A percentile compares a stretch with the other conserved stretches of the same genome.
These are phyloP conservation scores for Ectemnius lituratus DNA, from an alignment of 2,888 invertebrate species.

Conservation along the genomic window DNA sequence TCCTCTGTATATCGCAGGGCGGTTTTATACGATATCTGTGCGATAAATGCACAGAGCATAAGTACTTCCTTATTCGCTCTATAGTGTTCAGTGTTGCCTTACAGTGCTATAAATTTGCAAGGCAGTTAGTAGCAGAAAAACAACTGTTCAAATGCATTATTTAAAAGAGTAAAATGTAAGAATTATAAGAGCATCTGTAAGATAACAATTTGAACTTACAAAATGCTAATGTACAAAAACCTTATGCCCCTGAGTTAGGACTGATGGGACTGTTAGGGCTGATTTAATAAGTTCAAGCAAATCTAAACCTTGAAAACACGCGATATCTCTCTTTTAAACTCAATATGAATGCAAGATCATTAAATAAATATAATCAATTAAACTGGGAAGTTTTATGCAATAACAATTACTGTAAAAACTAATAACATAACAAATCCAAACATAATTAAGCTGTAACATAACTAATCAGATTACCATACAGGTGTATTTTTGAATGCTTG, in stretches of 20 bases:
- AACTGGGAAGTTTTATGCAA: constrained; percentile 30
- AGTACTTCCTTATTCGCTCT: constrained; percentile 62
- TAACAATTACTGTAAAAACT: constrained; percentile 34
- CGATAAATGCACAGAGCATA: constrained; percentile 35
- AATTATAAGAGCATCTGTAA: too few species aligned
- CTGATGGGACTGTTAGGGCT: neutral
- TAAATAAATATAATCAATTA: constrained; percentile 20
- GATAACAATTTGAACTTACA: too few species aligned
- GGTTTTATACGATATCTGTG: too few species aligned
- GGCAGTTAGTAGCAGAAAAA: too few species aligned
- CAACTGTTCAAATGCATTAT: too few species aligned
- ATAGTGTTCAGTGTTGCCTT: constrained; percentile 44
- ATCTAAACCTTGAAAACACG: constrained; percentile 53
- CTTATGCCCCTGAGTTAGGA: neutral
- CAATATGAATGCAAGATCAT: constrained; percentile 18
- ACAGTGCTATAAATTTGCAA: constrained; percentile 37
- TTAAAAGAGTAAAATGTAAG: too few species aligned
- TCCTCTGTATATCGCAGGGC: too few species aligned
- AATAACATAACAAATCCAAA: constrained; percentile 1
- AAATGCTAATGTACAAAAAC: too few species aligned
- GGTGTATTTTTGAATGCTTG: too few species aligned
- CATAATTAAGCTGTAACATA: neutral
- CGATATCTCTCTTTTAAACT: constrained; percentile 53
- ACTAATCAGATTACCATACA: too few species aligned
- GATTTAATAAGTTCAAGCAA: neutral